Evolutionary conservation across 2,797 vertebrate genomes (phyloP).

Genomic region (Psittacula derbiana): DNA sequence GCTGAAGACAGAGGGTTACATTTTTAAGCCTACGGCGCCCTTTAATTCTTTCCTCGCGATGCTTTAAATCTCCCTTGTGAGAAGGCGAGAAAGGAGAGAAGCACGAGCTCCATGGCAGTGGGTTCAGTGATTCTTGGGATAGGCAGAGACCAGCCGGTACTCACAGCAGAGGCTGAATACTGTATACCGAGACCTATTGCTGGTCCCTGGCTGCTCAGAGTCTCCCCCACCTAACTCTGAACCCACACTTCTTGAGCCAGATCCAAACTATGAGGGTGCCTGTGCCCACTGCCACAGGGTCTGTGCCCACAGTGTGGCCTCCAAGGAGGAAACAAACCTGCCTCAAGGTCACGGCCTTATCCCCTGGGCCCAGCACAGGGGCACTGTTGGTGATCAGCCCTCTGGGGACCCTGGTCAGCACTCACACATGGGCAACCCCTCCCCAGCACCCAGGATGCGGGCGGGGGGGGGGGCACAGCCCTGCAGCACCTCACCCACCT

Average conservation of each 20-base stretch:
- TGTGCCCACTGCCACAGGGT: rapidly evolving
- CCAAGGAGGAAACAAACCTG: background rate
- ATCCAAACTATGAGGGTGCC: background rate
- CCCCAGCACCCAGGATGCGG: background rate
- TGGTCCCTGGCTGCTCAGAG: background rate
- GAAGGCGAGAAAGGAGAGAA: background rate
- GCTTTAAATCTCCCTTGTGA: background rate
- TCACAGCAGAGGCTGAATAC: background rate
- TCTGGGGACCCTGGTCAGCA: background rate
- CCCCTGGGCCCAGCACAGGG: background rate
- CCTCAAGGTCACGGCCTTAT: background rate
- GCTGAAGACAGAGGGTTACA: slow-evolving; percentile 1
- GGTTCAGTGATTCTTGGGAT: background rate
- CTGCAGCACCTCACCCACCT: background rate
- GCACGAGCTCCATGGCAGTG: rapidly evolving
- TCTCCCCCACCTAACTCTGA: background rate
- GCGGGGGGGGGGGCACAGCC: background rate
- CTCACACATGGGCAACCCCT: rapidly evolving
- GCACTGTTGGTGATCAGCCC: background rate
- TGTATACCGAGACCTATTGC: background rate
- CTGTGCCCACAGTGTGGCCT: background rate
- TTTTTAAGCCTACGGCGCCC: background rate
- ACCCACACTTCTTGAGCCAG: background rate
- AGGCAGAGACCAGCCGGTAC: background rate
- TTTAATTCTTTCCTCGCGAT: background rate